These are phyloP conservation scores for Poeciliopsis turneri DNA, from an alignment of 2,797 vertebrate species.

Conservation along the genomic window DNA sequence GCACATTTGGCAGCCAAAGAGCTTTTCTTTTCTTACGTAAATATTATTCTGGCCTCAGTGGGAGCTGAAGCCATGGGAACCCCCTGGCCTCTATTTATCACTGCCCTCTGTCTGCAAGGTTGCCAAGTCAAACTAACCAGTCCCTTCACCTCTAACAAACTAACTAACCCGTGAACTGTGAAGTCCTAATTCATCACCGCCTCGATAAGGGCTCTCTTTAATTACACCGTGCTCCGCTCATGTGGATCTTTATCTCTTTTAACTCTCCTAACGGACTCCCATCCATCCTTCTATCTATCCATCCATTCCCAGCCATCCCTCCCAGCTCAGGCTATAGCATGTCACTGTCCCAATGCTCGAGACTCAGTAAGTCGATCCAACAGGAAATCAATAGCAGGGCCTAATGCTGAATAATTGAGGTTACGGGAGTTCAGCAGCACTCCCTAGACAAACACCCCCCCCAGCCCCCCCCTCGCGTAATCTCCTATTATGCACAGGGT, in stretches of 20 bases:
- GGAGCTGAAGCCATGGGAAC: slow-evolving; percentile 70
- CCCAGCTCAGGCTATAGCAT: slow-evolving; percentile 66
- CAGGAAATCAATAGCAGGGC: slow-evolving; percentile 82
- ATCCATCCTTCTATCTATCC: slow-evolving; percentile 61
- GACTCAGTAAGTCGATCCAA: slow-evolving; percentile 83
- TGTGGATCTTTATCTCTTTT: slow-evolving; percentile 67
- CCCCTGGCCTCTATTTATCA: slow-evolving; percentile 40
- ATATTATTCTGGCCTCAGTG: slow-evolving; percentile 68
- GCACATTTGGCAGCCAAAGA: slow-evolving; percentile 51
- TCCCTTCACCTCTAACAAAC: slow-evolving; percentile 36
- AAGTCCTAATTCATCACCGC: slow-evolving; percentile 78
- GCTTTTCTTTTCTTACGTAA: slow-evolving; percentile 67
- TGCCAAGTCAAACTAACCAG: slow-evolving; percentile 45
- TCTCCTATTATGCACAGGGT: slow-evolving; percentile 63
- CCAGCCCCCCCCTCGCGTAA: slow-evolving; percentile 42
- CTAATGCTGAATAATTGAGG: slow-evolving; percentile 88
- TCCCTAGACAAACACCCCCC: slow-evolving; percentile 66
- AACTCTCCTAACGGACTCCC: slow-evolving; percentile 63
- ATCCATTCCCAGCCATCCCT: slow-evolving; percentile 60
- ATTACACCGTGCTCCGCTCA: slow-evolving; percentile 66
- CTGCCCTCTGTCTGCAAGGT: slow-evolving; percentile 59
- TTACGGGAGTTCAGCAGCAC: slow-evolving; percentile 80
- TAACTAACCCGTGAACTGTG: slow-evolving; percentile 51
- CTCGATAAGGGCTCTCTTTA: slow-evolving; percentile 80
- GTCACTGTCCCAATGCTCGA: slow-evolving; percentile 69